Evolutionary conservation across 2,888 invertebrate genomes (phyloP), one percentile per base, ranked within the genome.

Genomic region (Caenorhabditis virilis): DNA sequence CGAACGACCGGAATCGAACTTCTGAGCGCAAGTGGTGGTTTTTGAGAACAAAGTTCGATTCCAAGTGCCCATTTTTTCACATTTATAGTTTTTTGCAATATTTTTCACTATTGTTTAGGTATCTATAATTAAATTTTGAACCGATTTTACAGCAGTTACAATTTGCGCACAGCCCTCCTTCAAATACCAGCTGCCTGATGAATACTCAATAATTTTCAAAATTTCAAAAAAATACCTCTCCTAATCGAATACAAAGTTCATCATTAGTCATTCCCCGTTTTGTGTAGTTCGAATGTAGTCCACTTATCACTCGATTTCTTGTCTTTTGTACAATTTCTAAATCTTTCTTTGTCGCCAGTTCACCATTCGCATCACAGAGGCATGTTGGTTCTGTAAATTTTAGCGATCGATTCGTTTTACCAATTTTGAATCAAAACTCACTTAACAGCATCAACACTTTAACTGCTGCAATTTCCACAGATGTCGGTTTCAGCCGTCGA

Each of bases 401-500:
- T 9, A 30, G 13, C 6, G 13, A 30, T 6, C 30, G 30, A 38
- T 16, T 38, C 38, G 13, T 16, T 38, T 38, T 30, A 7, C 13
- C 30, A 30, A 30, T 9, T 9, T 30, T 30, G 30, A 9, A 13
- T 30, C n/a, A 16, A 38, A 20, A 70, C 70, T 53, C 16, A 73
- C 73, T 68, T 48, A 73, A 42, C 26, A 73, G 42, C 69, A 70
- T 73, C 47, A 73, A 41, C n/a, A 57, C 49, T 46, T 73, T 73
- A 7, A 73, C 52, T 15, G 61, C 62, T 0, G 73, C 73, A 5
- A 71, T 41, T 18, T 73, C 73, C 2, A 55, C 45, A 5, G 65
- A 46, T 9, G 57, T 52, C 20, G 62, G 71, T 43, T 59, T 52
- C 18, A 71, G 39, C 7, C 30, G 36, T 49, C 68, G 46, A 13